Base-by-base conservation (phyloP, 2,888 invertebrate genomes). In the Taenaris catops region DNA sequence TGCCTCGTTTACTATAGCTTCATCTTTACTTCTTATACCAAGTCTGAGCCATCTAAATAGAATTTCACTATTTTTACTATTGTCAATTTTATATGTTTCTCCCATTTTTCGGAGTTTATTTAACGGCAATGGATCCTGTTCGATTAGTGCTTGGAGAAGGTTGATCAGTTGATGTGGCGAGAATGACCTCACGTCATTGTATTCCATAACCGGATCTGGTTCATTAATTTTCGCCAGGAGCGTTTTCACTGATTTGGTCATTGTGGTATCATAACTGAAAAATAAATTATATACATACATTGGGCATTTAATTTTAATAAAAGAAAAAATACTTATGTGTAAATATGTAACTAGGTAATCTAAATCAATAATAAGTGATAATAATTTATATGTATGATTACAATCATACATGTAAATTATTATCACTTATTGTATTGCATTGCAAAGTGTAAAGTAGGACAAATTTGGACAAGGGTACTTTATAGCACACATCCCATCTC, bases 11-110 rank as follows among this genome's bases (percentile, higher is more conserved):
- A 97, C 75, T 55, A 91, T 91, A 0, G 89, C 81, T 11, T 88
- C 74, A 88, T 95, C 93, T 34, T 88, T 89, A 5, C 93, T 92
- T 61, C 90, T 91, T n/a, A 97, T 80, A 46, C 94, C 91, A 38
- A 96, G 68, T 37, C 95, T 89, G 25, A 96, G 69, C 92, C 96
- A 95, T 28, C 94, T 91, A 72, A 81, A 91, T 8, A 87, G 88
- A 28, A 97, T 93, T 80, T 98, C 97, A 0, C 92, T 87, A 68
- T 97, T 98, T 51, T 90, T 89, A 2, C 88, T 88, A 0, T 63
- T 62, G 31, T 88, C 88, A 37, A 97, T 79, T 12, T 88, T 81
- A 64, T 96, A 96, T 0, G 88, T 65, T 0, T 80, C 63, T 19
- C 93, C 90, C 53, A 96, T 76, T 5, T 76, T 76, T 52, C 89